A percentile compares a stretch with the other conserved stretches of the same genome.
phyloP scores from a whole-genome alignment of 2,113 vertebrate species.

The Cyanoderma ruficeps region DNA sequence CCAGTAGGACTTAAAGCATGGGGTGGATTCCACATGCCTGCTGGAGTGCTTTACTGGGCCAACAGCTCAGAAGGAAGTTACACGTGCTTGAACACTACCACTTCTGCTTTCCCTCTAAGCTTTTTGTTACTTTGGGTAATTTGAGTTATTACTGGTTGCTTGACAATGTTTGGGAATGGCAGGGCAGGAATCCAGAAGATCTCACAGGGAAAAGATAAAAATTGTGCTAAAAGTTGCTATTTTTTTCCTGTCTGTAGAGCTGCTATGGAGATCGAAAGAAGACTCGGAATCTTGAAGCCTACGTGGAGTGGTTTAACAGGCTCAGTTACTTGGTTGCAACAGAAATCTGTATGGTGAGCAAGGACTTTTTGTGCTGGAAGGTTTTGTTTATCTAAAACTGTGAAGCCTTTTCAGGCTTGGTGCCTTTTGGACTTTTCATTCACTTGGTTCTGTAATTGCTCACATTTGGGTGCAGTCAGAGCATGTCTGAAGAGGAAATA shows the following conservation, averaged over 20 bases:
- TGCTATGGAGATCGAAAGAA: slow-evolving; percentile 86
- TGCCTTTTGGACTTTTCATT: neutral
- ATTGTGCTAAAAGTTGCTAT: neutral
- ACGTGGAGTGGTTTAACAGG: slow-evolving; percentile 96
- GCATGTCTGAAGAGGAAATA: neutral
- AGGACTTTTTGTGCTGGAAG: neutral
- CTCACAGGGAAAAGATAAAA: neutral
- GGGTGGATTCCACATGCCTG: neutral
- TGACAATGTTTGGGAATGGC: neutral
- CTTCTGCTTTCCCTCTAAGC: neutral
- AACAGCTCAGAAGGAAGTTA: neutral
- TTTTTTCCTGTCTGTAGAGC: slow-evolving; percentile 70
- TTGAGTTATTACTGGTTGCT: neutral
- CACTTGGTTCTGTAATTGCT: neutral
- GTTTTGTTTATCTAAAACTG: neutral
- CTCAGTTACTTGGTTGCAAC: slow-evolving; percentile 95
- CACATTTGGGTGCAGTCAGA: neutral
- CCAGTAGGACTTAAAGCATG: neutral
- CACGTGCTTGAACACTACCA: neutral
- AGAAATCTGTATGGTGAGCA: slow-evolving; percentile 93
- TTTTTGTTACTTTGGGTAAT: neutral
- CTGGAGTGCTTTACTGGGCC: neutral
- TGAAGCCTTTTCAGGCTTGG: neutral
- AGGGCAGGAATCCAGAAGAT: neutral
- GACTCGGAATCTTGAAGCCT: slow-evolving; percentile 88